Conservation (phyloP, 2,888 invertebrate species). For the Argyra leucocephala region DNA sequence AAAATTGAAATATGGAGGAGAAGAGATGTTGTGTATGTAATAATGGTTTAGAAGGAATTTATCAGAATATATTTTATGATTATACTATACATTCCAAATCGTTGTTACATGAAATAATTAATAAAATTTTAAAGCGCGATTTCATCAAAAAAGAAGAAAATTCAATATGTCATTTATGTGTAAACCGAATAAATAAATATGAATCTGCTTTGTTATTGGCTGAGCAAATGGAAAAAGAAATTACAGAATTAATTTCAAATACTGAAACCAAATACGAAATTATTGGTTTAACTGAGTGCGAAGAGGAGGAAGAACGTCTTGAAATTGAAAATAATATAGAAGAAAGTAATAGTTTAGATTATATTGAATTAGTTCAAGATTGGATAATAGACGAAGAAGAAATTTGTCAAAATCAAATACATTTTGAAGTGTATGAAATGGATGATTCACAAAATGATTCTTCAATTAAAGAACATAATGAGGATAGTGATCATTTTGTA, state of each 20-base stretch:
- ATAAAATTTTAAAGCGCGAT: slow-evolving; percentile 16
- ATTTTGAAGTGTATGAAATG: background rate
- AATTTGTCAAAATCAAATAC: background rate
- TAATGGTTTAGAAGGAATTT: slow-evolving; percentile 6
- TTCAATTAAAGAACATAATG: background rate
- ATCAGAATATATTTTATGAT: slow-evolving; percentile 18
- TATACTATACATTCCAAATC: slow-evolving; percentile 20
- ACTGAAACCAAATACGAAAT: slow-evolving; percentile 17
- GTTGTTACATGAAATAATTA: slow-evolving; percentile 17
- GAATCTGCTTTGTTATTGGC: slow-evolving; percentile 21
- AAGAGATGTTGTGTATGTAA: slow-evolving; percentile 23
- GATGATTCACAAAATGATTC: background rate
- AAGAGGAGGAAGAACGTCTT: slow-evolving; percentile 1
- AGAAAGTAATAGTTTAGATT: background rate
- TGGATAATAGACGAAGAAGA: slow-evolving; percentile 7
- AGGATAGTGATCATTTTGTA: background rate
- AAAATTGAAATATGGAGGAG: background rate
- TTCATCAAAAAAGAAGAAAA: background rate
- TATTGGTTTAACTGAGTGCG: slow-evolving; percentile 4
- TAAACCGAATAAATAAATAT: slow-evolving; percentile 23
- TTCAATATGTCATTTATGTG: slow-evolving; percentile 19
- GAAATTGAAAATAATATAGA: slow-evolving; percentile 4
- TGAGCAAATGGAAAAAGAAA: slow-evolving; percentile 20
- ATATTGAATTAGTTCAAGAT: background rate
- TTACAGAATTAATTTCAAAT: slow-evolving; percentile 15